phyloP scores from a whole-genome alignment of 2,113 vertebrate species.

The Alethe castanea region DNA sequence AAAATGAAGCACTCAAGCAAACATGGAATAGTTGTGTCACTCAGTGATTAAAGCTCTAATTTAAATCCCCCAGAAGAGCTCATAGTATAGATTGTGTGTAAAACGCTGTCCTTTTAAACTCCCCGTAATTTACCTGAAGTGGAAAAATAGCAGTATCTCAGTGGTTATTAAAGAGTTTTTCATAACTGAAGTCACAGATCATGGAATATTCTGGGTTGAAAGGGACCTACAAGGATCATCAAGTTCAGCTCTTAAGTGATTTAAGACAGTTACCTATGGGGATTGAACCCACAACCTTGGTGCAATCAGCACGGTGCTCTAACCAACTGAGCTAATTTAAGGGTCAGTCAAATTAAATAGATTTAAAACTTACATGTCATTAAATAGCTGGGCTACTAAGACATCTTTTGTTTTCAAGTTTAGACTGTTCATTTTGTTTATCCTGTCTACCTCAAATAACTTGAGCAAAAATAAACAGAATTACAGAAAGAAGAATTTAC shows the following conservation, averaged over 20 bases:
- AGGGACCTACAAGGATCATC: not conserved
- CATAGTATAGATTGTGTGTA: not conserved
- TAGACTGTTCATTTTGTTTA: not conserved
- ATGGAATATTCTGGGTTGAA: not conserved
- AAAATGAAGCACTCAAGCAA: not conserved
- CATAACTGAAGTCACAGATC: not conserved
- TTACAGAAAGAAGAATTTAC: not conserved
- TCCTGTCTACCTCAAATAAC: not conserved
- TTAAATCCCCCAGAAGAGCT: not conserved
- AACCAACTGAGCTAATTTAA: not conserved
- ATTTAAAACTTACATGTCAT: not conserved
- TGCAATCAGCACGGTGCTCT: not conserved
- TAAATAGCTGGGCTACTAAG: not conserved
- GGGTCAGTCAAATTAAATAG: not conserved
- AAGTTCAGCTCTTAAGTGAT: not conserved
- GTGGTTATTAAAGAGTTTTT: not conserved
- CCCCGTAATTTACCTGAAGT: not conserved
- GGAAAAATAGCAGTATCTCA: not conserved
- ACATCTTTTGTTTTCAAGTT: not conserved
- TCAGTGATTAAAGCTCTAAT: not conserved
- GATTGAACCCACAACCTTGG: not conserved
- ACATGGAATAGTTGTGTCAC: not conserved
- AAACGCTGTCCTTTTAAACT: not conserved
- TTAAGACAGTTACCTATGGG: not conserved
- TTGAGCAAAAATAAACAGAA: not conserved